phyloP scores from a whole-genome alignment of 2,113 vertebrate genomes.

The Rhynchomys soricoides region DNA sequence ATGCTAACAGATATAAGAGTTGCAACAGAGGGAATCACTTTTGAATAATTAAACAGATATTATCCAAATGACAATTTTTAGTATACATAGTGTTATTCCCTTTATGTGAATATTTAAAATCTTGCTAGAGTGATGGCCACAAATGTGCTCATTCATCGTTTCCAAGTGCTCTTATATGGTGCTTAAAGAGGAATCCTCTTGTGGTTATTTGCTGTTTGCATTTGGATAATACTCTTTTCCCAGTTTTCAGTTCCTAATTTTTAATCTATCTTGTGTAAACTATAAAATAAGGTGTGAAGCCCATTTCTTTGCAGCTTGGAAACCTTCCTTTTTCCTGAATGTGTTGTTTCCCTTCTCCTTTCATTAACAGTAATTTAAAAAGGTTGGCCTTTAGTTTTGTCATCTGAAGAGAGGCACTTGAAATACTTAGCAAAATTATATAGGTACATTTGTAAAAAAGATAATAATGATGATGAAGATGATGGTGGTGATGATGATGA shows the following conservation, averaged over 20 bases:
- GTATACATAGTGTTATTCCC: not conserved
- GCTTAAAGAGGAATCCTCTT: not conserved
- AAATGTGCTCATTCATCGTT: not conserved
- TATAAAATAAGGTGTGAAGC: not conserved
- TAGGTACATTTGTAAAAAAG: not conserved
- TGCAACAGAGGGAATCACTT: not conserved
- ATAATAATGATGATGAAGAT: too few relatives aligned
- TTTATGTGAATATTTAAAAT: not conserved
- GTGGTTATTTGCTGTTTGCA: not conserved
- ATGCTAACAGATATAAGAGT: not conserved
- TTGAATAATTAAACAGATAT: conserved; percentile 6
- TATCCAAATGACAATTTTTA: not conserved
- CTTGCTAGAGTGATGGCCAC: not conserved
- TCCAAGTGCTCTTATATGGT: not conserved
- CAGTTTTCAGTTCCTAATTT: not conserved
- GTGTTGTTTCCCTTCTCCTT: not conserved
- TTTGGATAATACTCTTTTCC: not conserved
- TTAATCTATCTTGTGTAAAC: not conserved
- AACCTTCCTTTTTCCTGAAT: not conserved
- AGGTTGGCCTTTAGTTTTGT: not conserved
- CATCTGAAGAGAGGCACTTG: not conserved
- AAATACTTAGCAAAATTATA: not conserved
- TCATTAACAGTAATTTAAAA: not conserved
- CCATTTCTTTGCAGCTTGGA: not conserved
- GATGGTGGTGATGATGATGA: too few relatives aligned